Evolutionary conservation across 2,797 vertebrate genomes (phyloP), one percentile per base, ranked within the genome.

Genomic region (Cyprinodon diabolis): DNA sequence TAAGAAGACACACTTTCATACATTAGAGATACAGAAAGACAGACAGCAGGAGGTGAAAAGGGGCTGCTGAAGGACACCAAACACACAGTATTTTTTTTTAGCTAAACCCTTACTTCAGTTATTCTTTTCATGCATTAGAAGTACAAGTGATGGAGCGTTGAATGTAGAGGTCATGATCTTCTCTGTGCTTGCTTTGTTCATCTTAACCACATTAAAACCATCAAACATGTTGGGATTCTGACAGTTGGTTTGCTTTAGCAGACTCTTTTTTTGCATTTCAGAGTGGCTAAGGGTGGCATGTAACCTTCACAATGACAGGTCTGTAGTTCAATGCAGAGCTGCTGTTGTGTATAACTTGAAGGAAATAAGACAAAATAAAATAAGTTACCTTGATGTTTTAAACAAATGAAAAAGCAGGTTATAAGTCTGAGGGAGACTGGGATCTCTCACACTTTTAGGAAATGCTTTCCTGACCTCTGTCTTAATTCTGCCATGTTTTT

Each of bases 121-220:
- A 4, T 45, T 76, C 76, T 82, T 68, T 78, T 84, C 83, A 82
- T 88, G 86, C 84, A 85, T 87, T 77, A 72, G 68, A 86, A 75
- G 67, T n/a, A 70, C 68, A 76, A 85, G 71, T 37, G 81, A 60
- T 48, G 78, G 48, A 17, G 56, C 54, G 66, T 69, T 76, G 81
- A 48, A 75, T 76, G 71, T n/a, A 1, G 30, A 57, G 78, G 75
- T 51, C 66, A 3, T 35, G 78, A 85, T 85, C 81, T 8, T 21
- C 76, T 57, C 54, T 1, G 5, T 3, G 5, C 63, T 67, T 69
- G 55, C 74, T 81, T 70, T 3, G 66, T 66, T 19, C 21, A 37
- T 75, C 83, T 75, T 77, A 62, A 2, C 65, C 1, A 25, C 70
- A 25, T 78, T 82, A 72, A 79, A 72, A 73, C 71, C 57, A 43